Base-by-base conservation (phyloP, 2,797 vertebrate species). In the Eulemur coronatus region DNA sequence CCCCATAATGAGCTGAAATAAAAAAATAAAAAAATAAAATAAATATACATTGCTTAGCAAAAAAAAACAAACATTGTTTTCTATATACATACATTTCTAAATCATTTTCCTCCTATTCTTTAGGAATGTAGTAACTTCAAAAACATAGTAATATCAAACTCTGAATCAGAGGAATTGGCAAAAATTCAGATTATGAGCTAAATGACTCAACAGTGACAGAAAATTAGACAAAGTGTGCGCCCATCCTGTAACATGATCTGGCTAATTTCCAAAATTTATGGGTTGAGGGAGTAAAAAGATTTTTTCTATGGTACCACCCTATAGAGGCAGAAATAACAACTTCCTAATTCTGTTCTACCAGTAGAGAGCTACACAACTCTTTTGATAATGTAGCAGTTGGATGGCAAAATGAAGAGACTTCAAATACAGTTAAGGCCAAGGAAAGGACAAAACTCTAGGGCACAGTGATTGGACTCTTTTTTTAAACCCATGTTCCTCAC, bases 51-150 rank as follows among this genome's bases (percentile, higher is more conserved):
- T 41, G 41, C 41, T 41, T 41, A 41, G 41, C 41, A 41, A 41
- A 41, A 41, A 41, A 5, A 41, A 41, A 41, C 38, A 61, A 24
- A 67, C 22, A 70, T 18, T 50, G 43, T 86, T 92, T 94, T 86
- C 46, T 65, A 10, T 43, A 46, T 69, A 79, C 5, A 69, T 24
- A 11, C 70, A 91, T 85, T 79, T 84, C 41, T n/a, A 88, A 91
- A 63, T 75, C 43, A 82, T 86, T 97, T 97, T 70, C 70, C n/a
- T 92, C 75, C 75, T 96, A 79, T 78, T 95, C 93, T 92, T 87
- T 43, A 84, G 70, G 70, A 70, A 96, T 84, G 33, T 8, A 55
- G 46, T 69, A 80, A 92, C 28, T 65, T 96, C 88, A 90, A 79
- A 94, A 79, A 85, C 33, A 78, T 7, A 50, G 52, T 63, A 72